These are phyloP conservation scores for Ditula angustiorana DNA, from an alignment of 2,888 invertebrate genomes.

Conservation along the genomic window DNA sequence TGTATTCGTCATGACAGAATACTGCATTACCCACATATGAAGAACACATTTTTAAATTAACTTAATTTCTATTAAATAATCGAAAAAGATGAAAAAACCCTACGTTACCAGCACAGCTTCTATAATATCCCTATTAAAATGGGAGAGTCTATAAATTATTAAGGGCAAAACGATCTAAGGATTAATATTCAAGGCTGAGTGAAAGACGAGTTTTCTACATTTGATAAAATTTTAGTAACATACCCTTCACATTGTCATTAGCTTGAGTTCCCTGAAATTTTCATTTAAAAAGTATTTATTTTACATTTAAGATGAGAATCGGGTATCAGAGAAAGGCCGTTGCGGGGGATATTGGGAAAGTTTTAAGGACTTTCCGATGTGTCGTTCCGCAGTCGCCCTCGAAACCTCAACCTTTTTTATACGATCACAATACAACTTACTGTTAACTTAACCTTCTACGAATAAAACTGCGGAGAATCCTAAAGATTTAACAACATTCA, in stretches of 20 bases:
- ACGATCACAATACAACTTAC: neutral
- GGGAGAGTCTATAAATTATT: too few species aligned
- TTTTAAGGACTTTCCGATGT: slow-evolving; percentile 55
- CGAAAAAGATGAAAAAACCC: too few species aligned
- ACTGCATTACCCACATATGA: too few species aligned
- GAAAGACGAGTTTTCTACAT: neutral
- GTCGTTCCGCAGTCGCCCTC: slow-evolving; percentile 46
- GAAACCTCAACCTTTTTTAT: neutral
- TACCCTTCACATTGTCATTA: neutral
- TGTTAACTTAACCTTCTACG: neutral
- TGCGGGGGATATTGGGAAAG: slow-evolving; percentile 60
- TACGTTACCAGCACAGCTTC: too few species aligned
- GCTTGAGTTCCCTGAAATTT: neutral
- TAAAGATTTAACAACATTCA: neutral
- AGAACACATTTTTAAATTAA: too few species aligned
- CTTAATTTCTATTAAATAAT: too few species aligned
- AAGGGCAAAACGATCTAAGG: too few species aligned
- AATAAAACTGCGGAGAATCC: neutral
- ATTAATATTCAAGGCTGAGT: neutral
- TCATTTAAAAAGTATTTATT: neutral
- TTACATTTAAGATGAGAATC: slow-evolving; percentile 3
- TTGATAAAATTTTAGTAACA: neutral
- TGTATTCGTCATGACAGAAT: too few species aligned
- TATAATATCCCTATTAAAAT: too few species aligned
- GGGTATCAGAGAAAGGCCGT: slow-evolving; percentile 4